Evolutionary conservation across 2,797 vertebrate species (phyloP), one percentile per base, ranked within the genome.

Genomic region (Pagetopsis macropterus): DNA sequence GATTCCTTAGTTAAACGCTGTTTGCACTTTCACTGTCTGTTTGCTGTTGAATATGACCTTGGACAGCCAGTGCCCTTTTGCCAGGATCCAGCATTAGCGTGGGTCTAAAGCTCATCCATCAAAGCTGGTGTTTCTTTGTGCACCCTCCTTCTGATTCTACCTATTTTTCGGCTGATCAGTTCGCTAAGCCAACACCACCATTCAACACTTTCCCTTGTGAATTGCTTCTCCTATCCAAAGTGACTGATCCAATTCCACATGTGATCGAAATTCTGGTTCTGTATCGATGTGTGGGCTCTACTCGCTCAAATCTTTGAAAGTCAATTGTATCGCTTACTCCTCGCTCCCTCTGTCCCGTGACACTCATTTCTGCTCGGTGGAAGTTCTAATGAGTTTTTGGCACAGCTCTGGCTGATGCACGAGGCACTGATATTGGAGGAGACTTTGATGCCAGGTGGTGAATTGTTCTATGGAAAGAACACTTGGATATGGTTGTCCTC

Each of bases 371-470:
- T 79, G 66, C 73, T 81, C 50, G 17, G 72, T 81, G 77, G 71
- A 79, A 69, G 76, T 88, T 89, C 81, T 88, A 91, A 89, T 89
- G 83, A 86, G 85, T 87, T 89, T 88, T 78, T 92, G 86, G 89
- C 90, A 84, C 57, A 59, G 75, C 63, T 72, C 52, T 11, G 82
- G 63, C 85, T 78, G 84, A 87, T 82, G 80, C 80, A 77, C 65
- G 83, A 84, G 69, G 60, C 6, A 11, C 49, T 72, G 72, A 81
- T 85, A 86, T 58, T 72, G 75, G 61, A 75, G 52, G 65, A 69
- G 66, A 72, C 78, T 86, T 89, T 85, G 80, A 83, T 86, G 84
- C 79, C 85, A 91, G 88, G 86, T 90, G 84, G 84, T 81, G 77
- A 80, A 76, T 87, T 80, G 76, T 80, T 81, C 45, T 65, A 55